Conservation (phyloP, 2,888 invertebrate species). For the Lasius platythorax region DNA sequence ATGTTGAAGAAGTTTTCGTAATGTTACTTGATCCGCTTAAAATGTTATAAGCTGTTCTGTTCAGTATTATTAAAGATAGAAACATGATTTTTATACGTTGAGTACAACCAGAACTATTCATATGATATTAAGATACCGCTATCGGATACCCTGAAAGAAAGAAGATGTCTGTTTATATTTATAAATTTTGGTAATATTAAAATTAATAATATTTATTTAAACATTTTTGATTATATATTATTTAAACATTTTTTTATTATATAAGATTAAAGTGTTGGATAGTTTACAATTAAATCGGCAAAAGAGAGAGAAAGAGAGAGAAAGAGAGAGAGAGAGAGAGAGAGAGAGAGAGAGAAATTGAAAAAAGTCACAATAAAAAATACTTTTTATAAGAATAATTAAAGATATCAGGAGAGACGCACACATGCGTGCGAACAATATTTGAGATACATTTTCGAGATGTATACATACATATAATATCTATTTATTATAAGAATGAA, state of each 20-base stretch:
- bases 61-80: not conserved
- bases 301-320: too few species aligned
- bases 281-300: not conserved
- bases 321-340: too few species aligned
- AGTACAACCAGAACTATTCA: not conserved
- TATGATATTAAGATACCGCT: not conserved
- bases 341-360: too few species aligned
- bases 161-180: not conserved
- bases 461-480: not conserved
- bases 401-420: too few species aligned
- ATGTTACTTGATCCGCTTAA: not conserved
- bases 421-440: too few species aligned
- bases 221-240: not conserved
- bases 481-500: not conserved
- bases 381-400: too few species aligned
- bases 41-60: not conserved
- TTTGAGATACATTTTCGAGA: too few species aligned
- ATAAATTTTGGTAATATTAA: not conserved
- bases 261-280: not conserved
- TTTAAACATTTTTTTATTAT: not conserved
- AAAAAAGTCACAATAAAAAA: too few species aligned
- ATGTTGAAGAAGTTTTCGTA: not conserved
- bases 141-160: not conserved
- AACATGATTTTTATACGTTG: not conserved
- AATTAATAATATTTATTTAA: not conserved